Evolutionary conservation across 1,140 invertebrate genomes (phyloP), one percentile per base, ranked within the genome.

Genomic region (Drosophila grimshawi): DNA sequence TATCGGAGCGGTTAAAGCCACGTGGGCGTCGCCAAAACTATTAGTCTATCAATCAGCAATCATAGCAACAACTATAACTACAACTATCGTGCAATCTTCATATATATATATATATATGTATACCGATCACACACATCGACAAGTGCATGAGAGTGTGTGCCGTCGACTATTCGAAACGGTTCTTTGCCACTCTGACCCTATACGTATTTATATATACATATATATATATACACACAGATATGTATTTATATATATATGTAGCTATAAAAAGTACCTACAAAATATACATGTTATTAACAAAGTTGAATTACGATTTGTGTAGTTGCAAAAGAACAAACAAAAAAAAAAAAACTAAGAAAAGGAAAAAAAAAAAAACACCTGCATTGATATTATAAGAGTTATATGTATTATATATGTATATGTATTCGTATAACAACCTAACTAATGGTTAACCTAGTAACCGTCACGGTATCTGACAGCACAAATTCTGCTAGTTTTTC

Each of bases 1-100:
- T 99, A 78, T 99, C 98, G 1, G 97, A 99, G 93, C 95, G 95
- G 64, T 98, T 99, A 69, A 99, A 99, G 94, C 98, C 98, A 4
- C 94, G 98, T 63, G 96, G 81, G 6, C 73, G 77, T 33, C 89
- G 86, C 37, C 89, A 80, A 39, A 88, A 91, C 73, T 85, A 91
- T 75, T 90, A 91, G 51, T 43, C 56, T 57, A 45, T 32, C 30
- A 19, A 59, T 67, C 57, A 64, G 11, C 48, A 61, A 48, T 19
- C 19, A 19, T 57, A 59, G 35, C 59, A 64, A 39, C 48, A 80
- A 88, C 69, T 76, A 63, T 74, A 78, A 80, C 77, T 68, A 63
- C 64, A 82, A 74, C 61, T 65, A 79, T 63, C 64, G 72, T 63
- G 65, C 69, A 72, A 72, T 72, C 62, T 55, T 70, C 56, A 57